phyloP scores from a whole-genome alignment of 37 sponge, comb jelly and placozoan genomes.

The Halisarca cf. caerulea region DNA sequence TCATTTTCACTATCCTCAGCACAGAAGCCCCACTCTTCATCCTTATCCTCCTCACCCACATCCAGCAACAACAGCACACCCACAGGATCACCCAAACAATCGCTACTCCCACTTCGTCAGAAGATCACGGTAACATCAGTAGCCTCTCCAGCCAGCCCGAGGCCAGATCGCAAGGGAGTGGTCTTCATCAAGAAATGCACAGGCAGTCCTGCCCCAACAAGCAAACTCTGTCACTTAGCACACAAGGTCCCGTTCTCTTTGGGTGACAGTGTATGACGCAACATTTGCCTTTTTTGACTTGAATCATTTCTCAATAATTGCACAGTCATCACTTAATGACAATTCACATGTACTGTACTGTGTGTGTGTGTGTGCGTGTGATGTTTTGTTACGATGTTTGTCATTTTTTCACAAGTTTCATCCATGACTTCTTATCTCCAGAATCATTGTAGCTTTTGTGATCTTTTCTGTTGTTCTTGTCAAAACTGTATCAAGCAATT shows the following conservation, averaged over 20 bases:
- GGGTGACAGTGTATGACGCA: no score
- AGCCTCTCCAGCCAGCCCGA: background rate
- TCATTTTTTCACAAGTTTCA: background rate
- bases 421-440: background rate
- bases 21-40: background rate
- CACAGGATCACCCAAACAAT: background rate
- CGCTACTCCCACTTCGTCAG: background rate
- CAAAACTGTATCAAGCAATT: no score
- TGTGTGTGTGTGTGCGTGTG: background rate
- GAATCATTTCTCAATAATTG: no score
- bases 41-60: slow-evolving; percentile 8
- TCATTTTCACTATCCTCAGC: background rate
- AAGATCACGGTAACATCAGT: background rate
- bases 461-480: background rate
- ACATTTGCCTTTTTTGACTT: no score
- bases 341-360: no score
- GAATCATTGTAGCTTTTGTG: background rate
- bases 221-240: slow-evolving; percentile 9
- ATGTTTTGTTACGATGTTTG: background rate
- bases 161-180: background rate
- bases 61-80: slow-evolving; percentile 5
- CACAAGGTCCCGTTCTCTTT: background rate
- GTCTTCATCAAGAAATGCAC: background rate
- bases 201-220: slow-evolving; percentile 5
- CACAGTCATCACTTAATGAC: no score